Percentiles rank a stretch among this genome's conserved stretches.
phyloP scores from a whole-genome alignment of 1,140 invertebrate species.

The Bombus difficillimus region DNA sequence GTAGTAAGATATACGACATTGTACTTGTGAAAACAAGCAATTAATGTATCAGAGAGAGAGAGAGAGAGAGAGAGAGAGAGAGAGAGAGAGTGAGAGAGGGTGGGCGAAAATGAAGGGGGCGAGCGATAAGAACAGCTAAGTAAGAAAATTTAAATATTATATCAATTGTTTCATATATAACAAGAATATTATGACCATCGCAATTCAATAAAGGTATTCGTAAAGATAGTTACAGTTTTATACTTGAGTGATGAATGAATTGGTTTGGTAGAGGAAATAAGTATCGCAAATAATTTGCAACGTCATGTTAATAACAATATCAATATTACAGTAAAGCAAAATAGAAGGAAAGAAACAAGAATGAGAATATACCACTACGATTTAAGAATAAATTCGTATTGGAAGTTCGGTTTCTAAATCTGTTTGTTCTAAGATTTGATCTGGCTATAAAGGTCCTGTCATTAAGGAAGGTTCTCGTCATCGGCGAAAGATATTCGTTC shows the following conservation, averaged over 20 bases:
- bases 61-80: not conserved
- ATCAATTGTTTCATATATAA: slow-evolving; percentile 56
- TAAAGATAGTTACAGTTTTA: slow-evolving; percentile 60
- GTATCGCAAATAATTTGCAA: slow-evolving; percentile 55
- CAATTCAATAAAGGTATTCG: slow-evolving; percentile 52
- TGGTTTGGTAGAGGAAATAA: slow-evolving; percentile 42
- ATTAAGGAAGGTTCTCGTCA: too few relatives aligned
- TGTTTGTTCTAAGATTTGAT: not conserved
- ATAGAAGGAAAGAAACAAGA: not conserved
- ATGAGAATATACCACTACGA: not conserved
- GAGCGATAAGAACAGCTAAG: not conserved
- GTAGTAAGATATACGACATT: not conserved
- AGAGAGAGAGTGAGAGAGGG: too few relatives aligned
- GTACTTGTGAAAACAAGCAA: not conserved
- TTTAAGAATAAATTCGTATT: not conserved
- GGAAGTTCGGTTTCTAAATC: too few relatives aligned
- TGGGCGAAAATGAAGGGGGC: too few relatives aligned
- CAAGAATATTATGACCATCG: slow-evolving; percentile 58
- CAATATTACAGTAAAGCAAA: not conserved
- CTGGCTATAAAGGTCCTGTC: not conserved
- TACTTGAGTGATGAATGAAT: not conserved
- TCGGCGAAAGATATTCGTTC: not conserved
- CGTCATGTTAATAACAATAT: not conserved
- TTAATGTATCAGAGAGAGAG: not conserved
- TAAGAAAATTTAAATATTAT: not conserved